phyloP scores from a whole-genome alignment of 1,140 invertebrate genomes.

The Drosophila navojoa region DNA sequence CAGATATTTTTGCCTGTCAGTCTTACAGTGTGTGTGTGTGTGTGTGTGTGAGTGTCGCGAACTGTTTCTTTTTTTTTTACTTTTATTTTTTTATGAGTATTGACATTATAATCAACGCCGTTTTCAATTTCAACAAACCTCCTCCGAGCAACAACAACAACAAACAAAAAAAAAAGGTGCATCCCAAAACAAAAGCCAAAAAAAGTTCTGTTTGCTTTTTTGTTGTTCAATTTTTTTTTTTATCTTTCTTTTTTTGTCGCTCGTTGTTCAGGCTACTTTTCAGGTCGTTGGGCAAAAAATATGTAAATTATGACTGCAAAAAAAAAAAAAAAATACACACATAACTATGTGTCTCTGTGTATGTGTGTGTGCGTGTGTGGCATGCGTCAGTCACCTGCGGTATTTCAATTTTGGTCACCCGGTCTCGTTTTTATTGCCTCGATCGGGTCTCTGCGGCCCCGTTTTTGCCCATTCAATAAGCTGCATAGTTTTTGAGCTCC shows the following conservation, averaged over 20 bases:
- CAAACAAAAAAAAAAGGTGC: conserved; percentile 44
- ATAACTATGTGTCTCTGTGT: not conserved
- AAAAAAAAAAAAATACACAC: conserved; percentile 12
- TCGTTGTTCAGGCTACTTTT: conserved; percentile 39
- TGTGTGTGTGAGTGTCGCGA: conserved; percentile 41
- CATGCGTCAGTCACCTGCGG: conserved; percentile 77
- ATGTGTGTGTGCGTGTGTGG: conserved; percentile 50
- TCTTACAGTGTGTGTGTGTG: conserved; percentile 4
- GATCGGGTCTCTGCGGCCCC: conserved; percentile 21
- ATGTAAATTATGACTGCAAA: conserved; percentile 70
- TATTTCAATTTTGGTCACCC: conserved; percentile 60
- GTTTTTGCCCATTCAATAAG: conserved; percentile 9
- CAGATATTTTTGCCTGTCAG: conserved; percentile 24
- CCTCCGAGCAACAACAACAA: conserved; percentile 4
- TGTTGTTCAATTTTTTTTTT: conserved; percentile 62
- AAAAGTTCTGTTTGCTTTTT: conserved; percentile 74
- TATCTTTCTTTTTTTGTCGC: conserved; percentile 41
- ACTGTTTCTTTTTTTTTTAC: conserved; percentile 38
- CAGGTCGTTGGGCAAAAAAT: conserved; percentile 62
- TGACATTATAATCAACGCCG: conserved; percentile 81
- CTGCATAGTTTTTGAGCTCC: conserved; percentile 54
- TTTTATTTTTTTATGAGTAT: conserved; percentile 70
- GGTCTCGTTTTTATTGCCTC: conserved; percentile 71
- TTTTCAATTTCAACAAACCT: conserved; percentile 76
- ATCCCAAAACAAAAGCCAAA: conserved; percentile 45